Conservation (phyloP, 2,888 invertebrate genomes). For the Nemurella pictetii region DNA sequence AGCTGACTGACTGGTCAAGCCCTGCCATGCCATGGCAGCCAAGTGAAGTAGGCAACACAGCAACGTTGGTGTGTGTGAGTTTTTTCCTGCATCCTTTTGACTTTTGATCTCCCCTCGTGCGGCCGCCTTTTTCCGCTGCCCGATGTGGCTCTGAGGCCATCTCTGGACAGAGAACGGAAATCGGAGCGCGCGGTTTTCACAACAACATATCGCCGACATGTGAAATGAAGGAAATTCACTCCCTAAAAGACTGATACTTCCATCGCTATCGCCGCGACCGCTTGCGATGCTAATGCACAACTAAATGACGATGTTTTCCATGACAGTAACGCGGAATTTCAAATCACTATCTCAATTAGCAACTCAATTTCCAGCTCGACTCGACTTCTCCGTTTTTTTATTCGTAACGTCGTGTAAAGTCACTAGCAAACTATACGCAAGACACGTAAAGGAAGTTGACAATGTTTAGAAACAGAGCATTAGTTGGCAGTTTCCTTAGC, state of each 20-base stretch:
- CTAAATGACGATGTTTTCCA: neutral
- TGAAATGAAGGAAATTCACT: neutral
- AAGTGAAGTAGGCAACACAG: neutral
- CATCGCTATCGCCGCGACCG: neutral
- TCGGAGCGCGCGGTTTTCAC: slow-evolving; percentile 8
- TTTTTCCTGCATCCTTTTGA: slow-evolving; percentile 7
- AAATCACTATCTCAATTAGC: neutral
- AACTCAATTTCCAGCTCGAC: neutral
- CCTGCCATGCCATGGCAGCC: neutral
- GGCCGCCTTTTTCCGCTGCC: neutral
- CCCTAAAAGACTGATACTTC: neutral
- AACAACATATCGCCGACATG: neutral
- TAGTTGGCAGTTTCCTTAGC: neutral
- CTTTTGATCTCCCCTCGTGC: slow-evolving; percentile 21
- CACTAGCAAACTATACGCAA: neutral
- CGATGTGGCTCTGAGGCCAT: slow-evolving; percentile 31
- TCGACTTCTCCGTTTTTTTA: neutral
- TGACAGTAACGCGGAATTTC: neutral
- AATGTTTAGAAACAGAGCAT: neutral
- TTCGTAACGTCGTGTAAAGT: neutral
- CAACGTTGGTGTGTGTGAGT: neutral
- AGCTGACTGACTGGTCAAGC: neutral
- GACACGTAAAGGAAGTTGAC: neutral
- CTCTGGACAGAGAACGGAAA: slow-evolving; percentile 29
- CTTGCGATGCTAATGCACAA: neutral